Evolutionary conservation across 2,888 invertebrate species (phyloP), one percentile per base, ranked within the genome.

Genomic region (Mylabris sibirica): DNA sequence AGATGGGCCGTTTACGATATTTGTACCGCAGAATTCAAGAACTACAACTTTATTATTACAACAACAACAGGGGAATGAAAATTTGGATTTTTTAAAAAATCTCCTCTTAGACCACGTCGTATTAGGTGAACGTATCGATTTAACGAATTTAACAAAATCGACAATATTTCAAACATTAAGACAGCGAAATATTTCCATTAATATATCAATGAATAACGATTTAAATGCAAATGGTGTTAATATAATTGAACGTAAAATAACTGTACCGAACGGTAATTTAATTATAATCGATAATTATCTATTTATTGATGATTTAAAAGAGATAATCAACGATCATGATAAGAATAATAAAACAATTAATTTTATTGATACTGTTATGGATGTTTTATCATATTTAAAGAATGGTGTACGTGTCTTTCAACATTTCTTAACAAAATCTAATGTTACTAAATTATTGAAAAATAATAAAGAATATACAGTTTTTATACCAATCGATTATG

Each of bases 381-480:
- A 87, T 77, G 86, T 89, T 77, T 82, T 90, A 74, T 86, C 87
- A 72, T 88, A 87, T 81, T 87, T 90, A 79, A 89, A 89, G 82
- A 88, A 88, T 72, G 89, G 90, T 68, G 89, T 89, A 67, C 86
- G 89, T 80, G 89, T 90, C 63, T 90, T 90, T 81, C 89, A 89
- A 77, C 89, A 89, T 81, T 89, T 90, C 78, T 84, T 90, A 71
- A 86, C 88, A 35, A 86, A 88, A 79, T 89, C 89, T 72, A 90
- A 89, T 82, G 87, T 90, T 61, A 88, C 89, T 60, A 86, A 87
- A 77, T 78, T 86, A 49, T 84, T 89, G 73, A 86, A 86, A 79
- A 87, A 88, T 78, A 87, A 87, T 87, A 87, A 88, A 74, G 85
- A 87, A 65, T 90, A 89, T 78, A 90, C 90, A 38, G 89, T 90